Evolutionary conservation across 2,888 invertebrate genomes (phyloP).

Genomic region (Bedellia somnulentella): DNA sequence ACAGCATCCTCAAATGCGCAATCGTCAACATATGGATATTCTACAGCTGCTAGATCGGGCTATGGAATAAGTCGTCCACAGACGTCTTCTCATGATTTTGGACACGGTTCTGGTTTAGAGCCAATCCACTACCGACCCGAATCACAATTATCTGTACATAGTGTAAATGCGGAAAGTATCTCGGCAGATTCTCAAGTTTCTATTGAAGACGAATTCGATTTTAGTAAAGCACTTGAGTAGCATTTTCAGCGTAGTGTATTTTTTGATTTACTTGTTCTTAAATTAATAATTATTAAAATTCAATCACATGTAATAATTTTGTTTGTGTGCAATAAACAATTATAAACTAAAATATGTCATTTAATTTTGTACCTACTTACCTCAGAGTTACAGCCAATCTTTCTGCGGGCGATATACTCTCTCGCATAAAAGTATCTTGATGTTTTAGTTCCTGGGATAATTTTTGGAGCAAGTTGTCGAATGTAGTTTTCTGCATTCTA

Average conservation of each 20-base stretch:
- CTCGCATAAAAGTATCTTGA: not conserved
- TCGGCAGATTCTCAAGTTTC: conserved; percentile 13
- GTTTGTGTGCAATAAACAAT: too few relatives aligned
- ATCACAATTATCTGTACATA: conserved; percentile 13
- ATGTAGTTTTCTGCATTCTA: too few relatives aligned
- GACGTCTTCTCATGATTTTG: conserved; percentile 13
- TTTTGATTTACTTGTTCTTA: conserved; percentile 12
- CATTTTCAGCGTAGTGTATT: conserved; percentile 12
- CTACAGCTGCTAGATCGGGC: conserved; percentile 14
- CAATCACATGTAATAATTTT: conserved; percentile 11
- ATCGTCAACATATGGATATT: conserved; percentile 13
- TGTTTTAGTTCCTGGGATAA: too few relatives aligned
- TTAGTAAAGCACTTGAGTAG: conserved; percentile 13
- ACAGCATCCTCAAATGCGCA: conserved; percentile 13
- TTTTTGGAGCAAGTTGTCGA: too few relatives aligned
- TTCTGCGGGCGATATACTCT: not conserved
- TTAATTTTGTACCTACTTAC: conserved; percentile 9
- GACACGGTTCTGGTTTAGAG: conserved; percentile 13
- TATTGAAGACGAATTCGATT: conserved; percentile 14
- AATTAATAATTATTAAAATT: conserved; percentile 12
- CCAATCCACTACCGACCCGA: conserved; percentile 13
- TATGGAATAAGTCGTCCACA: conserved; percentile 13
- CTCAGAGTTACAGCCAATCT: conserved; percentile 1
- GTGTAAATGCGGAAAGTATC: conserved; percentile 14
- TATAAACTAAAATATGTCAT: conserved; percentile 13